Evolutionary conservation across 2,113 vertebrate species (phyloP), one percentile per base, ranked within the genome.

Genomic region (Hippocampus barbouri): DNA sequence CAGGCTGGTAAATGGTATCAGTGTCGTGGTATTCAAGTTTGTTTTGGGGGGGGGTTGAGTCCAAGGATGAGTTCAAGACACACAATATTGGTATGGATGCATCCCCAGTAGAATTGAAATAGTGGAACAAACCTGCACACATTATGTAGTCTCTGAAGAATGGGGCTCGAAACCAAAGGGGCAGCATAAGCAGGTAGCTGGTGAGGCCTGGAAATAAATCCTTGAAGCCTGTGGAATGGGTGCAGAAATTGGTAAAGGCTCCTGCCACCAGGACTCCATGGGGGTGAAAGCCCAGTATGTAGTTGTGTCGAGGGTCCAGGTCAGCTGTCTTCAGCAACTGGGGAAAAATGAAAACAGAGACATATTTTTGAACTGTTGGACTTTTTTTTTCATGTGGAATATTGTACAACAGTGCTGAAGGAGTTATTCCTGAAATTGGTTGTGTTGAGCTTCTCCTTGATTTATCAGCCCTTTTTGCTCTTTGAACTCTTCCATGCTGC

Each of bases 131-230:
- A 99, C 97, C 96, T 85, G 80, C 94, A 0, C 74, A 86, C 96
- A 99, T 95, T 70, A 95, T 66, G 81, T 93, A 96, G 53, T 99
- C 97, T 72, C 97, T 93, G 83, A 97, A 92, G 90, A 98, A 95
- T 0, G 96, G 97, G 2, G 82, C 2, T 23, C 93, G 86, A 91
- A 99, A 99, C 95, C 95, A 98, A 1, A 97, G 51, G 1, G 87
- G 91, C 77, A 99, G 82, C 94, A 96, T 94, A 87, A 98, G 94
- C 83, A 98, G 66, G 74, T 95, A 88, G 0, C 90, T 87, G 8
- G 70, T 90, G 78, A 98, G 82, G 15, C 96, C 96, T 0, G 97
- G 95, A 85, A 93, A 98, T 15, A 94, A 63, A 0, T 64, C 53
- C 3, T 78, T 81, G 77, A 99, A 98, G 8, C 92, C 93, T 0